These are phyloP conservation scores for Lanius collurio DNA, from an alignment of 2,113 vertebrate genomes.

Conservation along the genomic window DNA sequence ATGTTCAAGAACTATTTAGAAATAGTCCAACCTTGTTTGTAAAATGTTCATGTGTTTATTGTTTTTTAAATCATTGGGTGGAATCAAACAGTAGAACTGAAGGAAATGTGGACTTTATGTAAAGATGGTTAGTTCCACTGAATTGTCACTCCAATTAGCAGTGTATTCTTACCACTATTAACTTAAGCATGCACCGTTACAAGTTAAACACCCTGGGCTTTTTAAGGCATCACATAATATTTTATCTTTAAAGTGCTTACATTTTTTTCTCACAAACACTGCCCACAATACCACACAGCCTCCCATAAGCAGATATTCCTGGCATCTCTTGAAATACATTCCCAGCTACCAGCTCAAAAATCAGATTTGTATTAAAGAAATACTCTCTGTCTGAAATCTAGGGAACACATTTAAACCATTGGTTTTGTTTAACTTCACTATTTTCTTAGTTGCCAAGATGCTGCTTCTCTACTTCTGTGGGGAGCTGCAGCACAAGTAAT, in stretches of 20 bases:
- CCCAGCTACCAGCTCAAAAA: not conserved
- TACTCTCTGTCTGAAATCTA: not conserved
- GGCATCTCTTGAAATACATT: not conserved
- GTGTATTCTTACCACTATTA: constrained; percentile 37
- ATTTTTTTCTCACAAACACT: constrained; percentile 11
- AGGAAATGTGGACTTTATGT: not conserved
- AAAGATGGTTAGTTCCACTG: not conserved
- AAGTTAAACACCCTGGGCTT: constrained; percentile 7
- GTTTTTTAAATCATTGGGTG: not conserved
- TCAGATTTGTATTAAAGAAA: not conserved
- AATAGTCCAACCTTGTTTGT: not conserved
- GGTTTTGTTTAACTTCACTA: not conserved
- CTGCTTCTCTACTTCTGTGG: not conserved
- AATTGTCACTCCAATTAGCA: constrained; percentile 12
- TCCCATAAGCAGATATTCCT: not conserved
- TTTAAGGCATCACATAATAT: not conserved
- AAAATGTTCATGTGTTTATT: not conserved
- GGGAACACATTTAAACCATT: not conserved
- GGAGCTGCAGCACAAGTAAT: not conserved
- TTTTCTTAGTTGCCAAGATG: not conserved
- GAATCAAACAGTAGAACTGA: constrained; percentile 13
- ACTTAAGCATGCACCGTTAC: not conserved
- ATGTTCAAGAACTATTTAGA: constrained; percentile 8
- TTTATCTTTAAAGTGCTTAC: constrained; percentile 46
- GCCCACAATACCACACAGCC: not conserved